Percentiles rank a stretch among this genome's conserved stretches.
phyloP scores from a whole-genome alignment of 2,888 invertebrate genomes.

The Ethmia dodecea region DNA sequence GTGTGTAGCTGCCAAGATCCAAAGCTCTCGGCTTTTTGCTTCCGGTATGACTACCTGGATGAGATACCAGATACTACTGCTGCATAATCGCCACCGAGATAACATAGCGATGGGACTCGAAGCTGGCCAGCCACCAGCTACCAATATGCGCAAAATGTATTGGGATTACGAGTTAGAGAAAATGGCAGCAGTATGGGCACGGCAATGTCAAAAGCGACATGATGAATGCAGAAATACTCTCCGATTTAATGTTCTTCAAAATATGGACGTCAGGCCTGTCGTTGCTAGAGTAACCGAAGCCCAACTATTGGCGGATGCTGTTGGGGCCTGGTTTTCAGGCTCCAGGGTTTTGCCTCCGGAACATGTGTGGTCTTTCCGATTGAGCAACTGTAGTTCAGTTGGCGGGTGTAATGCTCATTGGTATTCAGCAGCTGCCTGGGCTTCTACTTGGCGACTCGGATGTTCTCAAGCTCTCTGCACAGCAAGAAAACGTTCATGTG shows the following conservation, averaged over 20 bases:
- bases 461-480: conserved; percentile 66
- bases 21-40: conserved; percentile 54
- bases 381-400: conserved; percentile 55
- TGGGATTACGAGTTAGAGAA: conserved; percentile 70
- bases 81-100: conserved; percentile 67
- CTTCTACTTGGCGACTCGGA: conserved; percentile 64
- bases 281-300: conserved; percentile 58
- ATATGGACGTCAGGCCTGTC: conserved; percentile 64
- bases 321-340: conserved; percentile 66
- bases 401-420: conserved; percentile 66
- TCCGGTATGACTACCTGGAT: conserved; percentile 69
- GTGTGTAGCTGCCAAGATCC: conserved; percentile 49
- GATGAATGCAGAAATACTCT: conserved; percentile 67
- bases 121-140: conserved; percentile 64
- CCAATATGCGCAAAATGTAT: conserved; percentile 72
- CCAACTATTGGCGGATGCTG: conserved; percentile 60
- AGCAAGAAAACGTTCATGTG: conserved; percentile 49
- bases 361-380: conserved; percentile 54
- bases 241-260: conserved; percentile 62
- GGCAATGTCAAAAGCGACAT: conserved; percentile 69
- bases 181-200: conserved; percentile 67
- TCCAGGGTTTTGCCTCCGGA: conserved; percentile 54
- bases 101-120: conserved; percentile 67
- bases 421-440: conserved; percentile 67
- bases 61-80: conserved; percentile 56